Base-by-base conservation (phyloP, 2,797 vertebrate species). In the Crenichthys baileyi region DNA sequence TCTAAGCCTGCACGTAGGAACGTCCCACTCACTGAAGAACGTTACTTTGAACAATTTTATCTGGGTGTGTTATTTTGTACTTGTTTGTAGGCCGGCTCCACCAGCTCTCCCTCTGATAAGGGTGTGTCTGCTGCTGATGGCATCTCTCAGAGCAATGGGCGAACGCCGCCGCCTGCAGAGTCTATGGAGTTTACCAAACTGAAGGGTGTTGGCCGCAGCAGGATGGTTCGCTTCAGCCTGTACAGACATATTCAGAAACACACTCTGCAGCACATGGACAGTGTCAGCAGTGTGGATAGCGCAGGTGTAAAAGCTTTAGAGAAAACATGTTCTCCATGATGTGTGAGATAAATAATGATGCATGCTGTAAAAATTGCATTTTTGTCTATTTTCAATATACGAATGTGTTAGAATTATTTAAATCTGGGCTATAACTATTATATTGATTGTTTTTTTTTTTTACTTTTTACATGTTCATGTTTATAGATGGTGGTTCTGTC, bases 241-340 rank as follows among this genome's bases (percentile, higher is more conserved):
- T 97, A 97, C 90, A 94, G 83, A 72, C 98, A 98, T 74, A 95
- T 98, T 55, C 96, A 98, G 44, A 96, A 94, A 26, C 97, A 96
- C 0, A 79, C 95, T 24, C 84, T 98, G 70, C 96, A 97, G 79
- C 95, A 94, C 0, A 82, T 94, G 0, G 97, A 98, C 92, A 99
- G 98, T 0, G 48, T 97, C 84, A 97, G 96, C 96, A 99, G 97
- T 75, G 80, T 97, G 0, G 97, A 97, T 90, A 97, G 97, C 26
- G 44, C 87, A 89, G 97, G 92, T 95, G 93, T 95, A 12, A 51
- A 44, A 5, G 7, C 41, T 70, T 70, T 2, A 24, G 24, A 56
- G 22, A 8, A 7, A 53, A 26, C 24, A 22, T 56, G 36, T 26
- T 56, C 41, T 22, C 20, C 36, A 22, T 65, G 20, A 18, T 68